Evolutionary conservation across 1,140 invertebrate genomes (phyloP).

Genomic region (Saccostrea cuccullata): DNA sequence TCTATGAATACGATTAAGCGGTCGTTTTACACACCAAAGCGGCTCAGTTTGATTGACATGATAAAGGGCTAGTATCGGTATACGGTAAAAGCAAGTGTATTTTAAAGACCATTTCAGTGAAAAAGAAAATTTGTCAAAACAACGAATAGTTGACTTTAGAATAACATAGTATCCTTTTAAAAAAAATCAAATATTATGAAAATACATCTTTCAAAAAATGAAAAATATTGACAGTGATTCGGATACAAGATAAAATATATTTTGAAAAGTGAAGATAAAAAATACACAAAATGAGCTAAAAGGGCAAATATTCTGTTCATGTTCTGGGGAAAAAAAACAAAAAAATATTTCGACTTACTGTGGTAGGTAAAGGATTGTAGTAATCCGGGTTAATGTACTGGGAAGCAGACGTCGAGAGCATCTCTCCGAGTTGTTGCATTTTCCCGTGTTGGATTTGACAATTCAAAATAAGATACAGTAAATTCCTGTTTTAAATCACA

Average conservation of each 20-base stretch:
- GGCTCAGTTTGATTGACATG: conserved; percentile 22
- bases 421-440: conserved; percentile 53
- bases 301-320: not conserved
- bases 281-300: not conserved
- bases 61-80: conserved; percentile 28
- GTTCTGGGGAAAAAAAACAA: not conserved
- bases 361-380: conserved; percentile 76
- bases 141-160: not conserved
- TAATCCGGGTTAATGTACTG: conserved; percentile 78
- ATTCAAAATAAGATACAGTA: conserved; percentile 11
- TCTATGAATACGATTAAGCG: conserved; percentile 32
- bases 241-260: not conserved
- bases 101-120: no score
- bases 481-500: conserved; percentile 19
- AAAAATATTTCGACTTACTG: conserved; percentile 68
- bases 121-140: not conserved
- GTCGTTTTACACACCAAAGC: conserved; percentile 22
- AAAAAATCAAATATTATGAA: not conserved
- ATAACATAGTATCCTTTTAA: not conserved
- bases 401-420: conserved; percentile 72
- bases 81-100: not conserved
- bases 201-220: not conserved
- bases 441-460: not conserved
- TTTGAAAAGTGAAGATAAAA: not conserved
- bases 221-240: not conserved